Base-by-base conservation (phyloP, 2,113 vertebrate species). In the Nansenia antarctica region DNA sequence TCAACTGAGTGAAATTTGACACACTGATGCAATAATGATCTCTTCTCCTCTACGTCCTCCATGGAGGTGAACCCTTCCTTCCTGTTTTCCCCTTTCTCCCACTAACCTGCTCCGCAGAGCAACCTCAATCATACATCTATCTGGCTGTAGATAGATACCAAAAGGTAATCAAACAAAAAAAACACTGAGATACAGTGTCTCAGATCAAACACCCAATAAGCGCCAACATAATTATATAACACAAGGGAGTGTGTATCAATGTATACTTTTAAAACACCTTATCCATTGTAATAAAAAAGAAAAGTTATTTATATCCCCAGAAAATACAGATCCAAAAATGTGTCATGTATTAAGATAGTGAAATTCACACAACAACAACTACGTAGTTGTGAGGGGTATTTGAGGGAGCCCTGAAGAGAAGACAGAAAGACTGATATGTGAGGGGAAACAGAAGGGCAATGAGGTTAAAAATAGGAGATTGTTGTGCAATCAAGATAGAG, bases 251-350 rank as follows among this genome's bases (percentile, higher is more conserved):
- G n/a, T n/a, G n/a, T n/a, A n/a, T n/a, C n/a, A n/a, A n/a, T n/a
- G n/a, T n/a, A n/a, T n/a, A n/a, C n/a, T 42, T 55, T 62, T 78
- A 78, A 74, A 83, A 70, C 42, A 15, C 32, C 30, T 58, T 58
- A 18, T 20, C 69, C 1, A 35, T 54, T 67, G 47, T 66, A n/a
- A 9, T 70, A 62, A 73, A 77, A 80, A n/a, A n/a, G n/a, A n/a
- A n/a, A n/a, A n/a, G n/a, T n/a, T 20, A 47, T 30, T 54, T 61
- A 11, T 77, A 22, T 73, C 79, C 49, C 76, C 47, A 39, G 60
- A 24, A 55, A 18, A 52, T 67, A 68, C 62, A 55, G 7, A 81
- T 68, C 68, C 67, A 42, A 64, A 63, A 54, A 26, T 2, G 32
- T 35, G 12, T 66, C 65, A 63, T 42, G 5, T 69, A 30, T 67